Conservation (phyloP, 2,113 vertebrate genomes). For the Barbus barbus region DNA sequence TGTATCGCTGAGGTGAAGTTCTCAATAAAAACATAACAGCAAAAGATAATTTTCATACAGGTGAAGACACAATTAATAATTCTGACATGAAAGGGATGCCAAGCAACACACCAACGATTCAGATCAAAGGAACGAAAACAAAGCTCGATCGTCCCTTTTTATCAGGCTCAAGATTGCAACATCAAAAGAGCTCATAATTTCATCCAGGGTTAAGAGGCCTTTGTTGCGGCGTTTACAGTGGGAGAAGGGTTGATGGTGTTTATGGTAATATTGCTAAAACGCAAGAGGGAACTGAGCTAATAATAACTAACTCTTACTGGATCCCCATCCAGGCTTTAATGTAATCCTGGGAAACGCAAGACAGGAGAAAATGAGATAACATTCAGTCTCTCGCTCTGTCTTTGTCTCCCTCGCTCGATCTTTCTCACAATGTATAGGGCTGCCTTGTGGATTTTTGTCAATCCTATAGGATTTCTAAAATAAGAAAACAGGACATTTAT, state of each 20-base stretch:
- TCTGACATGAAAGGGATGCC: slow-evolving; percentile 25
- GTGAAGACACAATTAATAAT: slow-evolving; percentile 32
- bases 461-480: slow-evolving; percentile 40
- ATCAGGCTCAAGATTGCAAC: slow-evolving; percentile 7
- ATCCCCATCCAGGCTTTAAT: slow-evolving; percentile 46
- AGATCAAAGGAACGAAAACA: slow-evolving; percentile 31
- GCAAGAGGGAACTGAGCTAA: slow-evolving; percentile 31
- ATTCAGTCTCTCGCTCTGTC: neutral
- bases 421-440: neutral
- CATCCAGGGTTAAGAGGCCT: neutral
- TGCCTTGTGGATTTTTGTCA: slow-evolving; percentile 11
- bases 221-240: slow-evolving; percentile 19
- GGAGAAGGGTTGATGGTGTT: slow-evolving; percentile 27
- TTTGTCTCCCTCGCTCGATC: neutral
- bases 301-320: slow-evolving; percentile 44
- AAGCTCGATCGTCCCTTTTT: neutral
- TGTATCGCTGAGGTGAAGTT: neutral
- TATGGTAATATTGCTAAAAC: slow-evolving; percentile 19
- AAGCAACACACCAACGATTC: slow-evolving; percentile 4
- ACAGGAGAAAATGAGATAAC: slow-evolving; percentile 43
- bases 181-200: slow-evolving; percentile 28
- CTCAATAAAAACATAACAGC: neutral
- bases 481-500: slow-evolving; percentile 52
- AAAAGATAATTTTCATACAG: neutral
- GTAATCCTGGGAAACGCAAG: slow-evolving; percentile 47